Evolutionary conservation across 2,113 vertebrate genomes (phyloP), one percentile per base, ranked within the genome.

Genomic region (Pelobates fuscus): DNA sequence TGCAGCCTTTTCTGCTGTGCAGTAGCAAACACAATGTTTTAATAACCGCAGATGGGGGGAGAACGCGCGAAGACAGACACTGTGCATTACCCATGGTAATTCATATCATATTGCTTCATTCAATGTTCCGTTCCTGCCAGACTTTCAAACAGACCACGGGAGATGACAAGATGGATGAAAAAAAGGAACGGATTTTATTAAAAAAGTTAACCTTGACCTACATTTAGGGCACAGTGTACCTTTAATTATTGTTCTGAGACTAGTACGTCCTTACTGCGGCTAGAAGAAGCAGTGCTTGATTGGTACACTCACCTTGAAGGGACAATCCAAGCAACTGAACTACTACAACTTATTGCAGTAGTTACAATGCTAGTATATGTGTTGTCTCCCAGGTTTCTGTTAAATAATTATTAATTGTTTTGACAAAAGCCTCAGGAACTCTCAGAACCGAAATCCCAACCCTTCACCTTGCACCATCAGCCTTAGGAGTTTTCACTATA

Each of bases 151-250:
- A 24, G n/a, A 26, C 43, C 59, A 61, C 25, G 27, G 69, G 44
- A 71, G 55, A 61, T 29, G n/a, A 71, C 32, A 71, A 71, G 69
- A 71, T 61, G 41, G 69, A 71, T 71, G 57, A 58, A 71, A 61
- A 12, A 37, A n/a, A 71, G 8, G 41, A 21, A 49, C 46, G 37
- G 59, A 21, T 71, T 61, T 71, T 71, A 71, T 61, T 61, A 71
- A 23, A 71, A 71, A 71, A 71, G 69, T 71, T 44, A 71, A 71
- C 70, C 41, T 71, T 62, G 43, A 32, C 70, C 59, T 63, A n/a
- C n/a, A 55, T 55, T 71, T 6, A 15, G 41, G 20, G 25, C 41
- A 10, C 10, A 71, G 43, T 61, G 44, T 52, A 49, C 26, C 58
- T 62, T 43, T 70, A 71, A 71, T 30, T 26, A 61, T 49, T 49